Percentiles rank a stretch among this genome's conserved stretches.
These are phyloP conservation scores for Ispidina lecontei DNA, from an alignment of 2,797 vertebrate genomes.

Conservation along the genomic window DNA sequence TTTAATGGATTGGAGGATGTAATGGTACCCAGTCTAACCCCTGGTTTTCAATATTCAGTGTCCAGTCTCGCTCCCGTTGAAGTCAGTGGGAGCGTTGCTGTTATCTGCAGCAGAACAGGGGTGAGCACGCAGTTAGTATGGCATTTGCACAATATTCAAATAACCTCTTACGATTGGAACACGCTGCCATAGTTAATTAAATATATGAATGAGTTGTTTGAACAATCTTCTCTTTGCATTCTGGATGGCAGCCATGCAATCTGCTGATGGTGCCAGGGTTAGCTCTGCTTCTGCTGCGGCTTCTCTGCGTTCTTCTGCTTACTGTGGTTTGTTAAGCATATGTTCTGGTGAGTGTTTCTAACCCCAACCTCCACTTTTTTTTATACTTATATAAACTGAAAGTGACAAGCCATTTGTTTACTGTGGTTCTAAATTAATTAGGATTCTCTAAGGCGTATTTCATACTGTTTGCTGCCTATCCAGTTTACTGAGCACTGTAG, in stretches of 20 bases:
- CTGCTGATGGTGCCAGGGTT: constrained; percentile 63
- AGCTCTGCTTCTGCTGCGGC: constrained; percentile 42
- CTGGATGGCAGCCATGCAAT: constrained; percentile 63
- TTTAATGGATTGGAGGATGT: constrained; percentile 32
- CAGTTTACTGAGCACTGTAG: background rate
- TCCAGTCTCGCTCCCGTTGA: constrained; percentile 26
- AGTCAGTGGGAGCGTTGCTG: constrained; percentile 23
- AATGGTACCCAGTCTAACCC: background rate
- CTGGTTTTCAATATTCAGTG: background rate
- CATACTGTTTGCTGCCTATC: background rate
- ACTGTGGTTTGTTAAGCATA: constrained; percentile 51
- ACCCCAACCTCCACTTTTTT: constrained; percentile 59
- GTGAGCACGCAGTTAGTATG: constrained; percentile 30
- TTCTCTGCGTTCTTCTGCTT: constrained; percentile 41
- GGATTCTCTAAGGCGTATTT: constrained; percentile 51
- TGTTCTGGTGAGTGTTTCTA: constrained; percentile 27
- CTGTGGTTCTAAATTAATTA: constrained; percentile 61
- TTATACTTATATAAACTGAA: constrained; percentile 50
- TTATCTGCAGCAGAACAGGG: constrained; percentile 48
- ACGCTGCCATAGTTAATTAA: constrained; percentile 61
- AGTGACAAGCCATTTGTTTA: constrained; percentile 60
- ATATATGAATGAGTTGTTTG: constrained; percentile 66
- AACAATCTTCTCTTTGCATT: constrained; percentile 66
- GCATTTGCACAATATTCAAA: constrained; percentile 63
- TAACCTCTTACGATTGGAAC: constrained; percentile 62